Evolutionary conservation across 1,140 invertebrate genomes (phyloP).

Genomic region (Patella vulgata): DNA sequence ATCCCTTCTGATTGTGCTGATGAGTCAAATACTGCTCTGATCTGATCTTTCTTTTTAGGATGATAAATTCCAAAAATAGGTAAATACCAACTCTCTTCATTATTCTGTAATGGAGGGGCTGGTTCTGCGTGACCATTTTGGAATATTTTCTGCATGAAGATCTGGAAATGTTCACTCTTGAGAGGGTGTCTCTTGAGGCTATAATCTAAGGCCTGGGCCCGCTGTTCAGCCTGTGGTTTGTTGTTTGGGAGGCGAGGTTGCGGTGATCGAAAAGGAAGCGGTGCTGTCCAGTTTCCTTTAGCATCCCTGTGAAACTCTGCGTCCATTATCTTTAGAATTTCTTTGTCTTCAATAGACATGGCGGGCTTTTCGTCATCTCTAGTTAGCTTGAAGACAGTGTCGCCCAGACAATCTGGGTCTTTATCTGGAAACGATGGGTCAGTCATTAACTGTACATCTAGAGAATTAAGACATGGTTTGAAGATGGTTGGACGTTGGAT

Average conservation of each 20-base stretch:
- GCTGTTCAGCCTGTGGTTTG: conserved; percentile 5
- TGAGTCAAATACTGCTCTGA: conserved; percentile 29
- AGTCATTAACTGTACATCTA: no score
- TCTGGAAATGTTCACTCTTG: conserved; percentile 13
- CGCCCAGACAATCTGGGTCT: no score
- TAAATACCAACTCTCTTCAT: conserved; percentile 33
- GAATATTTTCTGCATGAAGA: conserved; percentile 21
- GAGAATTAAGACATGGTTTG: no score
- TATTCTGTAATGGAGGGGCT: conserved; percentile 8
- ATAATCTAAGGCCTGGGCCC: conserved; percentile 7
- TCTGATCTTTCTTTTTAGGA: no score
- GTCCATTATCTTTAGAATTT: conserved; percentile 28
- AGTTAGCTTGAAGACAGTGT: no score
- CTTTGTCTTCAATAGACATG: conserved; percentile 30
- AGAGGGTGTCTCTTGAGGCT: conserved; percentile 7
- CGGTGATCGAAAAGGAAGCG: conserved; percentile 21
- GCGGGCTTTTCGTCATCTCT: no score
- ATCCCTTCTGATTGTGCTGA: conserved; percentile 18
- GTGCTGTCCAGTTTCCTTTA: conserved; percentile 25
- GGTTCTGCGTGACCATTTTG: conserved; percentile 18
- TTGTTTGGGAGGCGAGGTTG: conserved; percentile 29
- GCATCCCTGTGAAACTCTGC: conserved; percentile 2
- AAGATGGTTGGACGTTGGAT: no score
- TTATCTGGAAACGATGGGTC: no score
- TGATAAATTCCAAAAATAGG: no score